Evolutionary conservation across 2,113 vertebrate genomes (phyloP).

Genomic region (Cochlearius cochlearius): DNA sequence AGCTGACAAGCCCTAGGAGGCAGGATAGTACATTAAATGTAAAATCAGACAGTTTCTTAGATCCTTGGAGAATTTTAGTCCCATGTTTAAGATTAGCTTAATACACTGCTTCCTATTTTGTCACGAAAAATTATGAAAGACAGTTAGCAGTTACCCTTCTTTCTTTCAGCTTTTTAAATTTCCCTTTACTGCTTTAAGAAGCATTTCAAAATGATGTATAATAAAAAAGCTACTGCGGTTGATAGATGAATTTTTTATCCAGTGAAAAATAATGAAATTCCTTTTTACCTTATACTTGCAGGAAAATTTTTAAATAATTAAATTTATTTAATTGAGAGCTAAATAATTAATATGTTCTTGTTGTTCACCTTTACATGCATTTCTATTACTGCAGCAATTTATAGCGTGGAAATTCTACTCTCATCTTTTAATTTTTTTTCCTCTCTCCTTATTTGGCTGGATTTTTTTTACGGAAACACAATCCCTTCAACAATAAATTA

Average conservation of each 20-base stretch:
- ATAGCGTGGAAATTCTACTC: not conserved
- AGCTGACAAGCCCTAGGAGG: not conserved
- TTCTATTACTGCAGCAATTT: not conserved
- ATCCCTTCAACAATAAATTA: constrained; percentile 52
- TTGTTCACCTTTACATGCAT: constrained; percentile 1
- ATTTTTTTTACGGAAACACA: constrained; percentile 32
- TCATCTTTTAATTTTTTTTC: not conserved
- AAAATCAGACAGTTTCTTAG: not conserved
- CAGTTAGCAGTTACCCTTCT: not conserved
- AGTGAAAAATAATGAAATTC: not conserved
- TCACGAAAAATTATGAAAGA: not conserved
- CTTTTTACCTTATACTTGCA: not conserved
- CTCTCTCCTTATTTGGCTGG: not conserved
- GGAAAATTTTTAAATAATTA: constrained; percentile 51
- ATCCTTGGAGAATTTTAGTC: not conserved
- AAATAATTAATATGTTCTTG: constrained; percentile 50
- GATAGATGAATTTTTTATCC: not conserved
- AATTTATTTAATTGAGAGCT: constrained; percentile 51
- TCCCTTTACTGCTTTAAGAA: not conserved
- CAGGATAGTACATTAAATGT: not conserved
- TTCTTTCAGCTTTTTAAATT: not conserved
- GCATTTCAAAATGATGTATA: not conserved
- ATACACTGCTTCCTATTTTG: not conserved
- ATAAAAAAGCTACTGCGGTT: not conserved
- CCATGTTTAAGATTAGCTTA: not conserved